A percentile compares a stretch with the other conserved stretches of the same genome.
phyloP scores from a whole-genome alignment of 2,888 invertebrate genomes.

The Ectemnius continuus region DNA sequence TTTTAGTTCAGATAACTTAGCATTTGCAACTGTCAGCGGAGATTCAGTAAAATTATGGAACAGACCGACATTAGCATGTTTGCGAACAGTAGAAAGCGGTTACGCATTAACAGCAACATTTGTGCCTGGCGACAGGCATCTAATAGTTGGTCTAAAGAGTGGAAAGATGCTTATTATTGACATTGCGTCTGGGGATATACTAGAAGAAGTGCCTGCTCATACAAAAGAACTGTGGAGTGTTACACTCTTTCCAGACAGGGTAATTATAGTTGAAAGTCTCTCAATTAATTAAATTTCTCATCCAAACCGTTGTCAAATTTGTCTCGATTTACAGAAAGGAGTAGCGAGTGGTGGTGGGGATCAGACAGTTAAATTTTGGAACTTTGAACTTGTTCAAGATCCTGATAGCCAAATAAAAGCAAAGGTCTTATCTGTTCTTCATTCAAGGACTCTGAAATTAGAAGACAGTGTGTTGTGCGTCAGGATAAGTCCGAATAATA shows the following conservation, averaged over 20 bases:
- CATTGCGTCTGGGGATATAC: constrained; percentile 87
- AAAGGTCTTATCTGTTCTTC: constrained; percentile 87
- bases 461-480: constrained; percentile 93
- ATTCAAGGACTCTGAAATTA: constrained; percentile 89
- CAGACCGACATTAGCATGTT: constrained; percentile 82
- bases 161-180: constrained; percentile 92
- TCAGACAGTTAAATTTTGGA: constrained; percentile 95
- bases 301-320: constrained; percentile 13
- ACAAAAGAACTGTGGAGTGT: constrained; percentile 88
- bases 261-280: constrained; percentile 70
- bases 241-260: constrained; percentile 88
- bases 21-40: constrained; percentile 90
- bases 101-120: constrained; percentile 88
- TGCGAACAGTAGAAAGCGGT: constrained; percentile 82
- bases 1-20: constrained; percentile 94
- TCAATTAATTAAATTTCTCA: constrained; percentile 19
- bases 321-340: constrained; percentile 78
- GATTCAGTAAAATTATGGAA: constrained; percentile 97
- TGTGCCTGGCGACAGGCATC: constrained; percentile 94
- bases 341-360: constrained; percentile 93
- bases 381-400: constrained; percentile 90
- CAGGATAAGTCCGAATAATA: constrained; percentile 89
- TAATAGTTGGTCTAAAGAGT: constrained; percentile 91
- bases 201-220: constrained; percentile 92
- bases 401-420: constrained; percentile 82